Percentiles rank a stretch among this genome's conserved stretches.
These are phyloP conservation scores for Girardia tigrina DNA, from an alignment of 2,888 invertebrate genomes.

Conservation along the genomic window DNA sequence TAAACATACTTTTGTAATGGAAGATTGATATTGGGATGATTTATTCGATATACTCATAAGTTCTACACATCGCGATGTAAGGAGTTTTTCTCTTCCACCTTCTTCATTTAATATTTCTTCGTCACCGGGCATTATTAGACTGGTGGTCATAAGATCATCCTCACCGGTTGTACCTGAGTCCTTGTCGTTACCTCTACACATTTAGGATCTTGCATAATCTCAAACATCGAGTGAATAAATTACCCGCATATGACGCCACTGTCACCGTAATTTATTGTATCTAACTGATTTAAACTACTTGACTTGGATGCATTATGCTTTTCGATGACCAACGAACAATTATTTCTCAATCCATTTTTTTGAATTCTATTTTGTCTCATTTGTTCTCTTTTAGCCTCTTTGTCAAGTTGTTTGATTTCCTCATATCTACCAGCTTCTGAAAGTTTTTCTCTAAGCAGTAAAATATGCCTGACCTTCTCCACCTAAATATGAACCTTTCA, in stretches of 20 bases:
- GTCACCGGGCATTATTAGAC: conserved; percentile 8
- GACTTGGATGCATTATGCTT: neutral
- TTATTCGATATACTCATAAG: conserved; percentile 62
- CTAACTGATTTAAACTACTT: neutral
- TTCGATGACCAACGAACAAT: neutral
- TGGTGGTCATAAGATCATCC: conserved; percentile 10
- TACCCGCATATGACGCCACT: neutral
- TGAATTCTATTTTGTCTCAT: neutral
- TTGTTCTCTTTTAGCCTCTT: conserved; percentile 56
- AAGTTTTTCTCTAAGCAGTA: conserved; percentile 74
- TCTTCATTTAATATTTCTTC: conserved; percentile 38
- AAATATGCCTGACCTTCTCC: conserved; percentile 74
- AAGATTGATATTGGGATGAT: neutral
- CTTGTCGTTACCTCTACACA: conserved; percentile 32
- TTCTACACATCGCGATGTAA: conserved; percentile 66
- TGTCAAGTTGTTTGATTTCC: conserved; percentile 82
- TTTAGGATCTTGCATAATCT: too few relatives aligned
- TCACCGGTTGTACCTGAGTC: conserved; percentile 34
- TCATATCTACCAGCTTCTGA: conserved; percentile 47
- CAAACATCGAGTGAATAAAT: too few relatives aligned
- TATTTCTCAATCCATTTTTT: neutral
- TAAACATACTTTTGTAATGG: neutral
- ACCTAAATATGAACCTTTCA: too few relatives aligned
- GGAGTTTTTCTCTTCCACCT: conserved; percentile 62
- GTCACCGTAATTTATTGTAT: conserved; percentile 19